Percentiles rank a stretch among this genome's conserved stretches.
Conservation (phyloP, 2,113 vertebrate species). For the Laticauda colubrina region DNA sequence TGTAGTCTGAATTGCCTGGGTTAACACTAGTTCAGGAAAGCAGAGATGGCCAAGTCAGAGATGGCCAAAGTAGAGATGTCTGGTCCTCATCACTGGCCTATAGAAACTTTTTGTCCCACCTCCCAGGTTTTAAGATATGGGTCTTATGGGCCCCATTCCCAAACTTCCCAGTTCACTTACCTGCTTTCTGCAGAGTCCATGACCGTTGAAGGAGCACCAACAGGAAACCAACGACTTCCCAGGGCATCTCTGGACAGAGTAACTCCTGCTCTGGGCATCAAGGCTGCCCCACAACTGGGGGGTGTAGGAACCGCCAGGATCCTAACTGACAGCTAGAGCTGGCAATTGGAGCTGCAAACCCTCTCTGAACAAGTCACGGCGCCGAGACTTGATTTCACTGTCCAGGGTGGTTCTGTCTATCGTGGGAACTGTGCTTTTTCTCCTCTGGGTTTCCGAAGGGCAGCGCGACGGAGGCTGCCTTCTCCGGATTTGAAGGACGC, state of each 20-base stretch:
- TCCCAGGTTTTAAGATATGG: neutral
- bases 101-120: neutral
- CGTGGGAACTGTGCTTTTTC: neutral
- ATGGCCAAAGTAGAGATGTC: neutral
- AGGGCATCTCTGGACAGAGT: constrained; percentile 32
- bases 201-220: constrained; percentile 17
- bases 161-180: neutral
- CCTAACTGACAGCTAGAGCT: neutral
- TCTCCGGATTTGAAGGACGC: neutral
- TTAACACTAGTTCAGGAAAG: neutral
- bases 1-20: neutral
- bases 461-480: neutral
- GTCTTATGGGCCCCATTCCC: too few relatives aligned
- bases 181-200: constrained; percentile 14
- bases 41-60: neutral
- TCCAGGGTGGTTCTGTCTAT: neutral
- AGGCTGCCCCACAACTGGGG: constrained; percentile 7
- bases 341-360: neutral
- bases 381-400: neutral
- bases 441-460: neutral
- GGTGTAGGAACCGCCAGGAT: constrained; percentile 1
- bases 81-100: neutral
- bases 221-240: constrained; percentile 10
- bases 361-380: neutral
- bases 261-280: neutral